A percentile compares a stretch with the other conserved stretches of the same genome.
These are phyloP conservation scores for Ophioninae sp. DNA, from an alignment of 2,888 invertebrate species.

Conservation along the genomic window DNA sequence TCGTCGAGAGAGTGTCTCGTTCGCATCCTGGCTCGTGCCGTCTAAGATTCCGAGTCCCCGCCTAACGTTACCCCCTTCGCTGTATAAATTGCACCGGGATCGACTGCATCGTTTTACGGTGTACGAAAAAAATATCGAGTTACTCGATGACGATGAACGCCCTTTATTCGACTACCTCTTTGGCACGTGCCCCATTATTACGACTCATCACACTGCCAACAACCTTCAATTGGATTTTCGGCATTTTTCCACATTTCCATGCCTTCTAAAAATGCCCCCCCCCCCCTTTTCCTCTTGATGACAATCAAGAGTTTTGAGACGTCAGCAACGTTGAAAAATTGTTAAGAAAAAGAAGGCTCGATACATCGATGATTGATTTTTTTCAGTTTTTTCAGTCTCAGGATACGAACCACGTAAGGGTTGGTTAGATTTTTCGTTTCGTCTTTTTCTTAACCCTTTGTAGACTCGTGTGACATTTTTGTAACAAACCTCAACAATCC, in stretches of 20 bases:
- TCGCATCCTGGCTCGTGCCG: conserved; percentile 72
- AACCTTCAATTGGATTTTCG: conserved; percentile 6
- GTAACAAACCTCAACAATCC: too few relatives aligned
- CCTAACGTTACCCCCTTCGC: neutral
- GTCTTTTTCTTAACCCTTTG: too few relatives aligned
- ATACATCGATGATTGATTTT: too few relatives aligned
- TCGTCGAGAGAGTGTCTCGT: conserved; percentile 45
- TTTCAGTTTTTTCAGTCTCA: too few relatives aligned
- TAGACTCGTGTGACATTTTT: too few relatives aligned
- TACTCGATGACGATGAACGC: conserved; percentile 60
- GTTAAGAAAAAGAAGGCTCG: too few relatives aligned
- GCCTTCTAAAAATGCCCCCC: neutral
- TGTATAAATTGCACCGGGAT: conserved; percentile 41
- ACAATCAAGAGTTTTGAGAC: too few relatives aligned
- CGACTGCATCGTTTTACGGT: conserved; percentile 67
- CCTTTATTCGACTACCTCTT: conserved; percentile 57
- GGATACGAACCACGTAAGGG: too few relatives aligned
- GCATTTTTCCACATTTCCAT: neutral
- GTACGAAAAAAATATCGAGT: conserved; percentile 66
- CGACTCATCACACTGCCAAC: conserved; percentile 42
- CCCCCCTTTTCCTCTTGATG: too few relatives aligned
- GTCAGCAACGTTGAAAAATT: neutral
- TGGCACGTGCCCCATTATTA: conserved; percentile 64
- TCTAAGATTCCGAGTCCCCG: conserved; percentile 60
- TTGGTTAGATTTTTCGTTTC: too few relatives aligned